Evolutionary conservation across 2,888 invertebrate genomes (phyloP).

Genomic region (Muschampia plurimacula): DNA sequence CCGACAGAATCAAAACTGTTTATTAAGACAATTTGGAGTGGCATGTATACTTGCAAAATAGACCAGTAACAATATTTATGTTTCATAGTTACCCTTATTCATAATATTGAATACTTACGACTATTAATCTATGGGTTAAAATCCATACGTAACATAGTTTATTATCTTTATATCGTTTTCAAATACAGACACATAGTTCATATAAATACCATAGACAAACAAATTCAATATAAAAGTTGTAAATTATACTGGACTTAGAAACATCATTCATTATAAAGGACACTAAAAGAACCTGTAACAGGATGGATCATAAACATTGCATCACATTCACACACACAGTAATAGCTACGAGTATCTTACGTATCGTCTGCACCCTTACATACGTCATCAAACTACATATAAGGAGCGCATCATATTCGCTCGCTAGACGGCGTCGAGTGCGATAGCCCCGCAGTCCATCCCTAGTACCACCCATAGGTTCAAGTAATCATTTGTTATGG

Average conservation of each 20-base stretch:
- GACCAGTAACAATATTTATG: neutral
- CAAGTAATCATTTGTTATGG: too few species aligned
- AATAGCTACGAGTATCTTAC: too few species aligned
- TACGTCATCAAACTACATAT: too few species aligned
- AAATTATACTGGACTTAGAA: constrained; percentile 19
- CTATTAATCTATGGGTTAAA: neutral
- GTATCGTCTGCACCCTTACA: too few species aligned
- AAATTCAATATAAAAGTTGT: neutral
- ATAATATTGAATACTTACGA: neutral
- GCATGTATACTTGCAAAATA: neutral
- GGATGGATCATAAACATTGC: too few species aligned
- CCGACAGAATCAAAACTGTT: too few species aligned
- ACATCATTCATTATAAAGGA: constrained; percentile 11
- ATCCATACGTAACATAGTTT: neutral
- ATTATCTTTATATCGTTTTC: neutral
- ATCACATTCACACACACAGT: too few species aligned
- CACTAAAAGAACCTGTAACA: neutral
- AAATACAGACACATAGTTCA: neutral
- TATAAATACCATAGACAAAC: too few species aligned
- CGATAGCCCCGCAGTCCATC: too few species aligned
- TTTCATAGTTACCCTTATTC: neutral
- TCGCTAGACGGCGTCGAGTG: too few species aligned
- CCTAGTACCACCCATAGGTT: too few species aligned
- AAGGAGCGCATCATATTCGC: too few species aligned
- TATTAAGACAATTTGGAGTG: neutral